These are phyloP conservation scores for Megaleporinus macrocephalus DNA, from an alignment of 2,113 vertebrate genomes.

Conservation along the genomic window DNA sequence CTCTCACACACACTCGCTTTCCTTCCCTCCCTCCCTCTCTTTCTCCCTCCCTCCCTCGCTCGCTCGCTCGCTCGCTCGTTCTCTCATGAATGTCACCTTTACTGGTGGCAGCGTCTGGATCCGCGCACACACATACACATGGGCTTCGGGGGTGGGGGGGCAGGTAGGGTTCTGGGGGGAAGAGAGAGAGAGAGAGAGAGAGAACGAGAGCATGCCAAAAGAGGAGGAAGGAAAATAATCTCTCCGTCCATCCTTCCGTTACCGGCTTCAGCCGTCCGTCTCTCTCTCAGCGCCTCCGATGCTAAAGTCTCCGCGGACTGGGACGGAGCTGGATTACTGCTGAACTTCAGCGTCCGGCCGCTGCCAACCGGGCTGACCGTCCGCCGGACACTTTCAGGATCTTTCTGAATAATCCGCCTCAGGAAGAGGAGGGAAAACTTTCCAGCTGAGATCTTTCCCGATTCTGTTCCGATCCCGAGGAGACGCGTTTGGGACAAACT, in stretches of 20 bases:
- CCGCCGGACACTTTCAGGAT: slow-evolving; percentile 37
- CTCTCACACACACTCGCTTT: slow-evolving; percentile 40
- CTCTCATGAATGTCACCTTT: slow-evolving; percentile 83
- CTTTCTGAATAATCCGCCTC: slow-evolving; percentile 24
- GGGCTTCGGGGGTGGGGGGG: slow-evolving; percentile 68
- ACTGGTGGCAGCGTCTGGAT: slow-evolving; percentile 79
- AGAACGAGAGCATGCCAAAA: slow-evolving; percentile 70
- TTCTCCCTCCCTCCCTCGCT: slow-evolving; percentile 12
- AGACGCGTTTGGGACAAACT: slow-evolving; percentile 59
- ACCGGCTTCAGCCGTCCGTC: slow-evolving; percentile 61
- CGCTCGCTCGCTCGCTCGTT: slow-evolving; percentile 53
- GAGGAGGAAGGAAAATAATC: slow-evolving; percentile 76
- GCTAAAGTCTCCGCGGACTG: slow-evolving; percentile 73
- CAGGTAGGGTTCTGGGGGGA: slow-evolving; percentile 44
- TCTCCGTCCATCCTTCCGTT: slow-evolving; percentile 62
- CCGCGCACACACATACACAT: slow-evolving; percentile 58
- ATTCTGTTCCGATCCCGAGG: slow-evolving; percentile 9
- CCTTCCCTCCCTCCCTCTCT: slow-evolving; percentile 34
- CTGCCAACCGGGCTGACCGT: slow-evolving; percentile 13
- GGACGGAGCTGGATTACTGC: slow-evolving; percentile 69
- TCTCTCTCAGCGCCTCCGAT: slow-evolving; percentile 55
- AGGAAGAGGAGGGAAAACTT: slow-evolving; percentile 43
- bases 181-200: slow-evolving; percentile 35
- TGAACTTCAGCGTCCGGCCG: slow-evolving; percentile 29
- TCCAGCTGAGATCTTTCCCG: slow-evolving; percentile 5